Conservation (phyloP, 2,797 vertebrate genomes). For the Holocentrus rufus region DNA sequence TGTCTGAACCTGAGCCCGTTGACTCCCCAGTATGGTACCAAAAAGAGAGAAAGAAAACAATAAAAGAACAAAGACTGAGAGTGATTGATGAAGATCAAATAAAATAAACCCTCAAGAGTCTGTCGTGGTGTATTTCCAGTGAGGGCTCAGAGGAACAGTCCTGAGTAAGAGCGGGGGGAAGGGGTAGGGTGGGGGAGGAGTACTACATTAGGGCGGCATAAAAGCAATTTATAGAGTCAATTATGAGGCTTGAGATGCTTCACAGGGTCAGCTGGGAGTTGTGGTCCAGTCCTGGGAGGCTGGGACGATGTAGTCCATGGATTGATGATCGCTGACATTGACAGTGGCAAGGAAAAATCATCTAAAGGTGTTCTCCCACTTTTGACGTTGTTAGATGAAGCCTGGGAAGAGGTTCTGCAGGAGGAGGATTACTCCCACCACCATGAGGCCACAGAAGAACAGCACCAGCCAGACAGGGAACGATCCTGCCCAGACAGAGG, state of each 20-base stretch:
- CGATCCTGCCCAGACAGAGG: constrained; percentile 78
- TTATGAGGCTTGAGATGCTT: background rate
- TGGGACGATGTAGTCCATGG: background rate
- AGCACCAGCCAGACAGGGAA: constrained; percentile 91
- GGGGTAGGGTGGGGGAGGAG: too few species aligned
- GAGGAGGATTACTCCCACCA: constrained; percentile 84
- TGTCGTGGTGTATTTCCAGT: constrained; percentile 25
- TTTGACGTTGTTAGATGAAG: constrained; percentile 77
- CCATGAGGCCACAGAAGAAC: constrained; percentile 85
- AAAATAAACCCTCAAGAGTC: constrained; percentile 36
- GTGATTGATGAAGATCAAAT: constrained; percentile 27
- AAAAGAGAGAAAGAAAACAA: background rate
- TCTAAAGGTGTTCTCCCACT: background rate
- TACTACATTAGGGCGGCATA: background rate
- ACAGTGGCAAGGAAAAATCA: background rate
- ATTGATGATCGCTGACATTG: background rate
- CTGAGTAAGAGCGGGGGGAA: constrained; percentile 32
- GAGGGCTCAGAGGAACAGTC: constrained; percentile 26
- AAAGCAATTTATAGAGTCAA: constrained; percentile 3
- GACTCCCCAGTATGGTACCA: constrained; percentile 19
- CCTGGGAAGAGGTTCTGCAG: constrained; percentile 86
- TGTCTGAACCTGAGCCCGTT: constrained; percentile 13
- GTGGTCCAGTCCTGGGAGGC: background rate
- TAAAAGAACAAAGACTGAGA: constrained; percentile 13
- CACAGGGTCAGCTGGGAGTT: background rate